phyloP scores from a whole-genome alignment of 2,797 vertebrate genomes.

The Helicolenus hilgendorfi region DNA sequence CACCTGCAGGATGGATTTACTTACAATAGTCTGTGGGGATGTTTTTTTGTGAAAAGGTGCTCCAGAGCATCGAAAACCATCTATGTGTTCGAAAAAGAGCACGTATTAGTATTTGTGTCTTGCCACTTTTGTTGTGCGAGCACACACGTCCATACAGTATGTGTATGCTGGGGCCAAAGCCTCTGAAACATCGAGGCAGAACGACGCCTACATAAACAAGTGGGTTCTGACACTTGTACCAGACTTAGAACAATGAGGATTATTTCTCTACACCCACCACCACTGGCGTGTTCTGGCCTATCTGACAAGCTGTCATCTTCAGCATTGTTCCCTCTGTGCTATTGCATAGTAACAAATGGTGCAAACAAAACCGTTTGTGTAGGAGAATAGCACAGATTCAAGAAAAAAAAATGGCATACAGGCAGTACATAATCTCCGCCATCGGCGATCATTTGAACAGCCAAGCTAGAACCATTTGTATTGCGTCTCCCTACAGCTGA shows the following conservation, averaged over 20 bases:
- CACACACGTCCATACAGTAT: background rate
- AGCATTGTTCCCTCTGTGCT: conserved; percentile 74
- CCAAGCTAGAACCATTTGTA: conserved; percentile 34
- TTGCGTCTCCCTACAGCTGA: conserved; percentile 26
- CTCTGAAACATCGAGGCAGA: conserved; percentile 56
- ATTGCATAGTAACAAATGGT: conserved; percentile 63
- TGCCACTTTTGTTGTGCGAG: background rate
- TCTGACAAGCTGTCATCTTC: conserved; percentile 84
- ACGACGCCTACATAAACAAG: conserved; percentile 80
- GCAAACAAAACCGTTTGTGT: conserved; percentile 63
- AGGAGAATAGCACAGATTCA: conserved; percentile 70
- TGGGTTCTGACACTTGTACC: conserved; percentile 83
- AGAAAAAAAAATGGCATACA: conserved; percentile 52
- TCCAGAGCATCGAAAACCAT: background rate
- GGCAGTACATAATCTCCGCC: conserved; percentile 60
- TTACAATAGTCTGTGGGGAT: background rate
- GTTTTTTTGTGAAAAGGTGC: conserved; percentile 20
- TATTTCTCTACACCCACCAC: conserved; percentile 81
- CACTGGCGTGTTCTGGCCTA: conserved; percentile 78
- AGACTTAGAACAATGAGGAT: conserved; percentile 84
- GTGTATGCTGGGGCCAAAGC: conserved; percentile 63
- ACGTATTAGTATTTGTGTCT: background rate
- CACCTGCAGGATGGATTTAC: conserved; percentile 40
- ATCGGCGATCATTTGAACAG: conserved; percentile 46
- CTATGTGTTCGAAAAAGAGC: background rate